phyloP scores from a whole-genome alignment of 2,888 invertebrate species.

The Molorchus minor region DNA sequence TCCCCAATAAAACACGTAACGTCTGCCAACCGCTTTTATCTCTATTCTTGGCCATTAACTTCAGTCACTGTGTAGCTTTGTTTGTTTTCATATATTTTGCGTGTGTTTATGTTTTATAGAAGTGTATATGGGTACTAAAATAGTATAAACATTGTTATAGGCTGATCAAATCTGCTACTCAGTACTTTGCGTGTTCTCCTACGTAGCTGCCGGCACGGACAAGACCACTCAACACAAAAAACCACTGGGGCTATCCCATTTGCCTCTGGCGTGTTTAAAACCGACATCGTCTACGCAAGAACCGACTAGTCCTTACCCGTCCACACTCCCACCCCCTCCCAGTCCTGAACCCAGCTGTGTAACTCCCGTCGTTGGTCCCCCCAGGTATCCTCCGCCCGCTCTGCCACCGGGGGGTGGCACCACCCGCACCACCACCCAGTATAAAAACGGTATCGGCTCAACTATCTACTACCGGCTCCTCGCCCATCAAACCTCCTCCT shows the following conservation, averaged over 20 bases:
- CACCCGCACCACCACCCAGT: constrained; percentile 59
- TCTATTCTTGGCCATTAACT: no score
- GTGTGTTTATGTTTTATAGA: no score
- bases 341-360: constrained; percentile 53
- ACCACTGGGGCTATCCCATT: constrained; percentile 26
- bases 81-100: no score
- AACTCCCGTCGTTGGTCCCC: constrained; percentile 59
- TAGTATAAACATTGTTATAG: constrained; percentile 72
- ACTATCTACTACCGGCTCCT: constrained; percentile 43
- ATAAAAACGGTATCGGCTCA: constrained; percentile 55
- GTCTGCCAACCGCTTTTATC: no score
- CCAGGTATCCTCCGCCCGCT: constrained; percentile 60
- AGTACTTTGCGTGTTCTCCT: constrained; percentile 98
- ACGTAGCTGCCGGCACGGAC: constrained; percentile 92
- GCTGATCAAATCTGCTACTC: constrained; percentile 99
- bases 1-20: no score
- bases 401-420: constrained; percentile 57
- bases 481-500: constrained; percentile 64
- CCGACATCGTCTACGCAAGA: constrained; percentile 36
- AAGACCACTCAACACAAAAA: constrained; percentile 62
- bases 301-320: constrained; percentile 25
- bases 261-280: constrained; percentile 32
- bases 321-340: constrained; percentile 35
- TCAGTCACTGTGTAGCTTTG: no score
- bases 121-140: no score